Evolutionary conservation across 2,888 invertebrate species (phyloP).

Genomic region (Tenthredo livida): DNA sequence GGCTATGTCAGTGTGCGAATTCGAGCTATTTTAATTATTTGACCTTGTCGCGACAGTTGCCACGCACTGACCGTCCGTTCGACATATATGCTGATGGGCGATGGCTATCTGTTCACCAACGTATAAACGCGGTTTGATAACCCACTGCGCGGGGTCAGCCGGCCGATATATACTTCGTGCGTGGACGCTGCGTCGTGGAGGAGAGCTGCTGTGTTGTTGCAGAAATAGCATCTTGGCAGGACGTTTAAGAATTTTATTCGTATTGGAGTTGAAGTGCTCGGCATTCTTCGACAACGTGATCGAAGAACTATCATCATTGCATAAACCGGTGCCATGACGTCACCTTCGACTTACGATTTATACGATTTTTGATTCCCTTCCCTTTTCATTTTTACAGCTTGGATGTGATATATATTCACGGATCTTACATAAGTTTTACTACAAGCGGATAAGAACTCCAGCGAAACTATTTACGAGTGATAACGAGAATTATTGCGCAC

Average conservation of each 20-base stretch:
- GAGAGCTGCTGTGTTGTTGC: not conserved
- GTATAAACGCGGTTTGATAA: slow-evolving; percentile 68
- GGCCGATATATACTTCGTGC: slow-evolving; percentile 46
- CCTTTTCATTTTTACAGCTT: not conserved
- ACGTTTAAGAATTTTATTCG: not conserved
- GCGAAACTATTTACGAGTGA: not conserved
- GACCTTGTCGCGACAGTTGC: slow-evolving; percentile 58
- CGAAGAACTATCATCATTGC: slow-evolving; percentile 3
- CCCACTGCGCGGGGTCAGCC: slow-evolving; percentile 67
- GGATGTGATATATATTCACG: not conserved
- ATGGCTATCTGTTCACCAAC: slow-evolving; percentile 62
- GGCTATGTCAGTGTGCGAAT: slow-evolving; percentile 60
- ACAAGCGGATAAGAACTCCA: too few species aligned
- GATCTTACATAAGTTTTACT: not conserved
- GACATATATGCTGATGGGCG: slow-evolving; percentile 50
- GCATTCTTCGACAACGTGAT: not conserved
- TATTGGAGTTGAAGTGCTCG: not conserved
- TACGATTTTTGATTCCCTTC: not conserved
- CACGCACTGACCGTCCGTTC: slow-evolving; percentile 48
- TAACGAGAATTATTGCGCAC: slow-evolving; percentile 3
- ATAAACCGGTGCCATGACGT: not conserved
- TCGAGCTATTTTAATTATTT: slow-evolving; percentile 60
- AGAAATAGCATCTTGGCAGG: slow-evolving; percentile 38
- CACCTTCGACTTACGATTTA: not conserved
- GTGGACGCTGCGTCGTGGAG: not conserved